These are phyloP conservation scores for Tyto alba DNA, from an alignment of 2,113 vertebrate genomes.

Conservation along the genomic window DNA sequence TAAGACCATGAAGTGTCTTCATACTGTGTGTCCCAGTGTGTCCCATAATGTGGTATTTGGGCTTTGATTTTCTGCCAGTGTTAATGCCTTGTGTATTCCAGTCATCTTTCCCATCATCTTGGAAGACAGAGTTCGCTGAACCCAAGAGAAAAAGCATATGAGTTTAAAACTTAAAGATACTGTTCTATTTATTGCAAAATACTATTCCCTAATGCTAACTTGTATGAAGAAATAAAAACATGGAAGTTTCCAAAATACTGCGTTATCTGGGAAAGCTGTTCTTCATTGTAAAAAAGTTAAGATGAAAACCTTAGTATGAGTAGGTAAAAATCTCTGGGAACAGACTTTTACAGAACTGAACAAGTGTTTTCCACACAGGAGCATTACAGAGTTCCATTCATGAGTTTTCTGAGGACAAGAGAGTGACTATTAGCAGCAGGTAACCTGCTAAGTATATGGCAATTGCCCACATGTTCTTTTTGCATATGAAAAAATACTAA, in stretches of 20 bases:
- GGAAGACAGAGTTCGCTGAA: not conserved
- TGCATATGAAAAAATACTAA: not conserved
- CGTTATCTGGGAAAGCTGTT: not conserved
- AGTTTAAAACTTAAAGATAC: not conserved
- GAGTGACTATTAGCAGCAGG: not conserved
- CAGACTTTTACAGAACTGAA: not conserved
- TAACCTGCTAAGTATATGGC: rapidly evolving
- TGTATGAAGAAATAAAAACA: not conserved
- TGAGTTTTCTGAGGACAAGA: not conserved
- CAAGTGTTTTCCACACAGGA: not conserved
- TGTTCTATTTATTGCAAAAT: not conserved
- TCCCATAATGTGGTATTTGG: not conserved
- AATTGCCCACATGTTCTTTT: not conserved
- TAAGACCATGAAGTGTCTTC: not conserved
- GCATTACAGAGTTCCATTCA: not conserved
- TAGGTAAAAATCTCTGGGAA: not conserved
- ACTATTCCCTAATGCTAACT: not conserved
- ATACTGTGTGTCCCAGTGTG: not conserved
- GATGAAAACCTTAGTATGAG: not conserved
- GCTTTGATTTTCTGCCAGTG: not conserved
- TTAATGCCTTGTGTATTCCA: not conserved
- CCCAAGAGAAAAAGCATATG: not conserved
- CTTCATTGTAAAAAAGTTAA: not conserved
- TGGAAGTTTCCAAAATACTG: not conserved
- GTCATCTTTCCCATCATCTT: not conserved